These are phyloP conservation scores for Ephialtes manifestator DNA, from an alignment of 2,888 invertebrate genomes.

Conservation along the genomic window DNA sequence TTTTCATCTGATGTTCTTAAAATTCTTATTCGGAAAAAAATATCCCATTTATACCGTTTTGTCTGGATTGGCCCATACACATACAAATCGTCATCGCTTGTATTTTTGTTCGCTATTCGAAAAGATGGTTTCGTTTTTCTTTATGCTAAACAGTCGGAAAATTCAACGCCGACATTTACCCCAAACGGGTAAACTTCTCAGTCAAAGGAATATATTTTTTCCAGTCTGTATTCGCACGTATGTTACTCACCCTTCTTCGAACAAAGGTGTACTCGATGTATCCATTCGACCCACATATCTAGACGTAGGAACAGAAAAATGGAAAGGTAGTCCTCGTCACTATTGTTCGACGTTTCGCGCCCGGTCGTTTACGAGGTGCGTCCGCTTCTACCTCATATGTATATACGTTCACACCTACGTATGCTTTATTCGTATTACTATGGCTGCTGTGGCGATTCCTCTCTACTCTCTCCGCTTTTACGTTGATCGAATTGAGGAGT, in stretches of 20 bases:
- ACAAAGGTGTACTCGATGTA: background rate
- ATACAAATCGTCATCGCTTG: background rate
- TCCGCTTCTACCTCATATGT: background rate
- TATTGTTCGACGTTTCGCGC: conserved; percentile 27
- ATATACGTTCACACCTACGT: background rate
- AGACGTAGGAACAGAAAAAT: conserved; percentile 1
- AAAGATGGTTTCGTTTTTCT: background rate
- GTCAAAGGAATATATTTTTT: conserved; percentile 15
- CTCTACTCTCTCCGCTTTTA: conserved; percentile 4
- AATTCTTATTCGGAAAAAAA: background rate
- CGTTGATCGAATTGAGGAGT: conserved; percentile 49
- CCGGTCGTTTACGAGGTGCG: conserved; percentile 15
- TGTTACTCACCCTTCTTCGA: background rate
- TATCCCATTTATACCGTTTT: background rate
- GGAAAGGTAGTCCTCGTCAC: conserved; percentile 1
- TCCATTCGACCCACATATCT: conserved; percentile 20
- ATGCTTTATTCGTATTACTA: background rate
- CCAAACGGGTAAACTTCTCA: background rate
- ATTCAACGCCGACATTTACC: conserved; percentile 19
- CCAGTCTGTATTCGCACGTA: background rate
- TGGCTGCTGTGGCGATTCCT: background rate
- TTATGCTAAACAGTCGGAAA: conserved; percentile 36
- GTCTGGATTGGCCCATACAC: background rate
- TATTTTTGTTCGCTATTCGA: conserved; percentile 29
- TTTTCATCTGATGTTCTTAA: background rate